A percentile compares a stretch with the other conserved stretches of the same genome.
Conservation (phyloP, 2,113 vertebrate species). For the Megaleporinus macrocephalus region DNA sequence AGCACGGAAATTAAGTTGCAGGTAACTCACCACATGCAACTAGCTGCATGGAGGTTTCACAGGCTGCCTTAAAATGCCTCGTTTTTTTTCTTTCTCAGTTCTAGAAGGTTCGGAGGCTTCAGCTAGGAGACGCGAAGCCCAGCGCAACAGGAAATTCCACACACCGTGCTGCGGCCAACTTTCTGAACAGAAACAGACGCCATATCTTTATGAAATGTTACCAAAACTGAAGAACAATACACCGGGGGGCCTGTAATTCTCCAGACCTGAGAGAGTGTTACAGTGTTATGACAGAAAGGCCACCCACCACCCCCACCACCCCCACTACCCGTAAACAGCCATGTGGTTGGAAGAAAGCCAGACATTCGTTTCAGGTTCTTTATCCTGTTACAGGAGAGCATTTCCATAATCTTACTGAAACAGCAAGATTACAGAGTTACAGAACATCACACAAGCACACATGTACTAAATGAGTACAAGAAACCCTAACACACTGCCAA, state of each 20-base stretch:
- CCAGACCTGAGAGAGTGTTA: background rate
- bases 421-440: constrained; percentile 13
- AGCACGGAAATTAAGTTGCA: too few species aligned
- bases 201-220: constrained; percentile 24
- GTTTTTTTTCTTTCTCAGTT: background rate
- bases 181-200: constrained; percentile 34
- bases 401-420: background rate
- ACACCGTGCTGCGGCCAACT: constrained; percentile 5
- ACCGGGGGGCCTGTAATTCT: background rate
- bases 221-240: background rate
- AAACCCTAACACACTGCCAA: background rate
- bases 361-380: background rate
- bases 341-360: background rate
- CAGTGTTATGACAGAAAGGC: background rate
- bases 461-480: background rate
- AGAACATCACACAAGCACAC: constrained; percentile 19
- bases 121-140: background rate
- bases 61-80: background rate
- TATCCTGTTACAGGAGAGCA: background rate
- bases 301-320: background rate
- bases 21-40: too few species aligned
- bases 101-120: background rate
- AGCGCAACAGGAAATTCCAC: constrained; percentile 35
- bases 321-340: background rate
- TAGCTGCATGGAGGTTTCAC: too few species aligned